Evolutionary conservation across 2,797 vertebrate genomes (phyloP).

Genomic region (Myotis vivesi): DNA sequence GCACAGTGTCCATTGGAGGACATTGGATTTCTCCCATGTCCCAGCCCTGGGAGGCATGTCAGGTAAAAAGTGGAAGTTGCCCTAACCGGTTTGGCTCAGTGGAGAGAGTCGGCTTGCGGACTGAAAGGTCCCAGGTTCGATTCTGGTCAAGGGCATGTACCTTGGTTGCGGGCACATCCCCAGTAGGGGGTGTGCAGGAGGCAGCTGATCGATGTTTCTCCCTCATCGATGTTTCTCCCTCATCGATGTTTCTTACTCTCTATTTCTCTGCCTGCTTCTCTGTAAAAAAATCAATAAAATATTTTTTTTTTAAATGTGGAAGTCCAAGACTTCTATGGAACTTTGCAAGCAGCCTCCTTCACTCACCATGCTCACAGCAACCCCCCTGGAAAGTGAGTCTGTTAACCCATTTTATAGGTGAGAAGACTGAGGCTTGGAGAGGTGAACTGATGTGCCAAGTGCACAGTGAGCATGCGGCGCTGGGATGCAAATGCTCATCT

Average conservation of each 20-base stretch:
- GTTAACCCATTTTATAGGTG: background rate
- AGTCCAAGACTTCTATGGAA: background rate
- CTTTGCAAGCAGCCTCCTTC: background rate
- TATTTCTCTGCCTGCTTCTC: no score
- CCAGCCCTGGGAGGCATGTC: background rate
- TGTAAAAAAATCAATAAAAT: no score
- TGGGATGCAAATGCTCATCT: background rate
- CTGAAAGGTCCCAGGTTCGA: no score
- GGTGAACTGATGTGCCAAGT: accelerated
- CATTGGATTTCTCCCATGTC: background rate
- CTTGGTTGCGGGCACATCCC: no score
- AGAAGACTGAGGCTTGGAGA: background rate
- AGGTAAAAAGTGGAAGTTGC: background rate
- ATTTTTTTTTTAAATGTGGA: background rate
- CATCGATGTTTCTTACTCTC: no score
- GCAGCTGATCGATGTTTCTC: no score
- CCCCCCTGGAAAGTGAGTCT: background rate
- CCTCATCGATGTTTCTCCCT: no score
- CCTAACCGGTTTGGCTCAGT: no score
- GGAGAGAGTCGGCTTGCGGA: no score
- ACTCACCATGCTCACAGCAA: background rate
- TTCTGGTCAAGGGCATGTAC: no score
- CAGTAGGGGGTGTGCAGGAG: no score
- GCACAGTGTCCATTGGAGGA: background rate
- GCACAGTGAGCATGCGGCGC: background rate